Evolutionary conservation across 2,797 vertebrate genomes (phyloP).

Genomic region (Synanceia verrucosa): DNA sequence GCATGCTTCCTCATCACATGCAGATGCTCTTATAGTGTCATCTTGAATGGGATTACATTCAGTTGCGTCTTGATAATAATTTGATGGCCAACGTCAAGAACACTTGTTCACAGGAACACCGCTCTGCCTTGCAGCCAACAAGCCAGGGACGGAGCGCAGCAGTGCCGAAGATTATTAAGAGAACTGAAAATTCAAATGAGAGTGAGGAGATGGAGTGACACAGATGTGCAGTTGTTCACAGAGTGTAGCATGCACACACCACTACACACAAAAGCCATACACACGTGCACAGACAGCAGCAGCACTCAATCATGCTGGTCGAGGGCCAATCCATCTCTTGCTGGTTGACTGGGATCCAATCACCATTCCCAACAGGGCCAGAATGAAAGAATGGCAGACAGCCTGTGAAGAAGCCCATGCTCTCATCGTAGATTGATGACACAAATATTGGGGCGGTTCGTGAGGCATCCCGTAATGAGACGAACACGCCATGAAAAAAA

Average conservation of each 20-base stretch:
- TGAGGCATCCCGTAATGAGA: slow-evolving; percentile 56
- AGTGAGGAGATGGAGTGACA: slow-evolving; percentile 67
- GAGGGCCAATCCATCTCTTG: slow-evolving; percentile 74
- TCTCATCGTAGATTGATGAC: slow-evolving; percentile 70
- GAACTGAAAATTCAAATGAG: slow-evolving; percentile 73
- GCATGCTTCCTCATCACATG: slow-evolving; percentile 19
- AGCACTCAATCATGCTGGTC: slow-evolving; percentile 70
- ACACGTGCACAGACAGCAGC: slow-evolving; percentile 57
- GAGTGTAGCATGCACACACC: slow-evolving; percentile 36
- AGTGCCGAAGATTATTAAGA: slow-evolving; percentile 59
- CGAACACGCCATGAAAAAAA: slow-evolving; percentile 58
- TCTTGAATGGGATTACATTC: slow-evolving; percentile 39
- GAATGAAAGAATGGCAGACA: slow-evolving; percentile 74
- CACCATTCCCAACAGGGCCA: slow-evolving; percentile 75
- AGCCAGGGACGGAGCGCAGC: slow-evolving; percentile 40
- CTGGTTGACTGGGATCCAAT: slow-evolving; percentile 80
- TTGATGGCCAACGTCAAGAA: slow-evolving; percentile 61
- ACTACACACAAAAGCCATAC: slow-evolving; percentile 51
- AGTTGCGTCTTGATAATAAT: slow-evolving; percentile 50
- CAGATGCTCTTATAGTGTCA: slow-evolving; percentile 30
- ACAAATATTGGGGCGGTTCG: slow-evolving; percentile 63
- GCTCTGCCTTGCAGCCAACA: slow-evolving; percentile 23
- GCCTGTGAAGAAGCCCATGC: slow-evolving; percentile 67
- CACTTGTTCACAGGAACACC: slow-evolving; percentile 50
- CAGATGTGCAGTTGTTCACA: slow-evolving; percentile 71